Evolutionary conservation across 2,888 invertebrate genomes (phyloP), one percentile per base, ranked within the genome.

Genomic region (Eulithis prunata): DNA sequence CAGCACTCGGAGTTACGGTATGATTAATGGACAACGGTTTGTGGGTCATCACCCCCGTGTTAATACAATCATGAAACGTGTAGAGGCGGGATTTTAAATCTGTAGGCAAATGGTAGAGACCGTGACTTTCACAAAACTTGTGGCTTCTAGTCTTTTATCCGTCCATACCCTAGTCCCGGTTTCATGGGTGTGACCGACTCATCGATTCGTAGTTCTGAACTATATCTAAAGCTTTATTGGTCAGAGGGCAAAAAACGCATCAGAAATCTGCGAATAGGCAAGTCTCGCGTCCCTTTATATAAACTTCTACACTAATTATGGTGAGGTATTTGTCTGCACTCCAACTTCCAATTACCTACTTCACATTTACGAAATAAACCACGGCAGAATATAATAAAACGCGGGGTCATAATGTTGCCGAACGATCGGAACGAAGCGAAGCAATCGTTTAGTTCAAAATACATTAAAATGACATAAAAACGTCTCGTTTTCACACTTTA

Each of bases 401-500:
- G 69, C 70, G 70, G 61, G 63, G 57, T 70, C 75, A 78, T 82
- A 80, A 82, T 76, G 71, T 75, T 73, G 75, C 74, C 73, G 68
- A 74, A 79, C 78, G 81, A 82, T 82, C 77, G 77, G 75, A 76
- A 76, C 57, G 47, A 64, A 79, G 79, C 79, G 80, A 78, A 78
- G 73, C 69, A 80, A 77, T 81, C 78, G 78, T 78, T 80, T 78
- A 77, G 77, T 77, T 76, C 74, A 75, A 78, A 74, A 74, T 78
- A 75, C 79, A 75, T 80, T 79, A 78, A 84, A 84, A 79, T 76
- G 76, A 78, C 77, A 78, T 85, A 79, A 80, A 78, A 71, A 73
- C 46, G 45, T 54, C 55, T 68, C 68, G 66, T 70, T 64, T 75
- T 73, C 73, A 74, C 71, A 69, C 74, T 69, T 75, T 71, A 72